phyloP scores from a whole-genome alignment of 2,113 vertebrate genomes.

The Ptyas mucosa region DNA sequence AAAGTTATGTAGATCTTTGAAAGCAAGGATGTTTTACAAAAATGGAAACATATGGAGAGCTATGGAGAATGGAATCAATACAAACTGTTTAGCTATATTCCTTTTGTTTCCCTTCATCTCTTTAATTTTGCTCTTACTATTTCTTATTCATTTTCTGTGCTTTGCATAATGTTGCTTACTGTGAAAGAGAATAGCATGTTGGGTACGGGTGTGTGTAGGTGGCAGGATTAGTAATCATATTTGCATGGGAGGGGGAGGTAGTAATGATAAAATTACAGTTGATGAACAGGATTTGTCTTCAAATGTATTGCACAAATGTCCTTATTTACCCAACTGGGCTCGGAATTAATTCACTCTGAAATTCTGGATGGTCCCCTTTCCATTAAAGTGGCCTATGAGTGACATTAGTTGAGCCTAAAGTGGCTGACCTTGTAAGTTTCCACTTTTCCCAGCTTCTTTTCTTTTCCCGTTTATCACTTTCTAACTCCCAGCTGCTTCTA shows the following conservation, averaged over 20 bases:
- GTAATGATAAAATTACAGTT: not conserved
- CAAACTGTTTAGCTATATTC: not conserved
- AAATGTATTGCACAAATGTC: not conserved
- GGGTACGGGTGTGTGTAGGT: not conserved
- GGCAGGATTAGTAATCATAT: not conserved
- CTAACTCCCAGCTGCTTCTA: not conserved
- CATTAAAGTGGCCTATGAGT: not conserved
- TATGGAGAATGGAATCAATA: not conserved
- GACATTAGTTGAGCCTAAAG: not conserved
- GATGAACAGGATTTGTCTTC: not conserved
- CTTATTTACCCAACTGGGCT: not conserved
- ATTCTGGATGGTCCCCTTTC: not conserved
- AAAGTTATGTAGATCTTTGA: not conserved
- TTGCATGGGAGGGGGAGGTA: not conserved
- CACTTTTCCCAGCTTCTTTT: not conserved
- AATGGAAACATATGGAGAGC: not conserved
- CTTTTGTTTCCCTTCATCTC: not conserved
- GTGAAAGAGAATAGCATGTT: not conserved
- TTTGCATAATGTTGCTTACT: not conserved
- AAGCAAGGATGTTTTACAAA: not conserved
- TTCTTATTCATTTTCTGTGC: not conserved
- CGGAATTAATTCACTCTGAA: not conserved
- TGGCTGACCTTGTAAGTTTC: not conserved
- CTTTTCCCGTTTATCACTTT: constrained; percentile 10
- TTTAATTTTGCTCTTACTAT: not conserved